These are phyloP conservation scores for Sebastes umbrosus DNA, from an alignment of 2,797 vertebrate genomes.

Conservation along the genomic window DNA sequence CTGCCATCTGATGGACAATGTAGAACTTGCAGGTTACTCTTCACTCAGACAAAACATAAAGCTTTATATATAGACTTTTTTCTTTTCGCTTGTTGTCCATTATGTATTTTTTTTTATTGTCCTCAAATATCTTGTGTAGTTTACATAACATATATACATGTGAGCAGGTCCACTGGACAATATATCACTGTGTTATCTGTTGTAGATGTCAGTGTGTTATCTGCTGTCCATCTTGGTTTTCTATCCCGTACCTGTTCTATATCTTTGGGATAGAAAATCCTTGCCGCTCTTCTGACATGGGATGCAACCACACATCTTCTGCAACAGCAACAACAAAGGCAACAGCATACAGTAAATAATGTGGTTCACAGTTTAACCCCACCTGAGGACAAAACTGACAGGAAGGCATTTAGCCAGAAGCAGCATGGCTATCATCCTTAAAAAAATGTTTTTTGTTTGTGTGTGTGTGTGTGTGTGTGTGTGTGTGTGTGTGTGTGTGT, in stretches of 20 bases:
- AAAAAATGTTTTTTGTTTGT: background rate
- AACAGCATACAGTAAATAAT: background rate
- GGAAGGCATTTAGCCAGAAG: background rate
- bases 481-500: too few species aligned
- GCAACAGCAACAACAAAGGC: background rate
- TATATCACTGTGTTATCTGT: background rate
- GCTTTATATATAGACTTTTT: background rate
- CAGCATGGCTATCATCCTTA: background rate
- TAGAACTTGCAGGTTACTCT: slow-evolving; percentile 2
- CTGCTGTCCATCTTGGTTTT: background rate
- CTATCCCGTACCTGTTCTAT: background rate
- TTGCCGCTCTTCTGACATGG: background rate
- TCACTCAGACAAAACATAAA: background rate
- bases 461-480: too few species aligned
- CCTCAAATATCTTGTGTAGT: background rate
- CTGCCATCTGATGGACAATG: slow-evolving; percentile 63
- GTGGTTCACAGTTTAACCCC: background rate
- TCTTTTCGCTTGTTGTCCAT: background rate
- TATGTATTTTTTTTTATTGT: background rate
- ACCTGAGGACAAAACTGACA: background rate
- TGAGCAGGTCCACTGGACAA: background rate
- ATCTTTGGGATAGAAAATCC: background rate
- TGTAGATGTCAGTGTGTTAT: background rate
- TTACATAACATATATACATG: background rate
- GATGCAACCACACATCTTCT: background rate